A percentile compares a stretch with the other conserved stretches of the same genome.
phyloP scores from a whole-genome alignment of 1,140 invertebrate species.

The Cyrtorhinus lividipennis region DNA sequence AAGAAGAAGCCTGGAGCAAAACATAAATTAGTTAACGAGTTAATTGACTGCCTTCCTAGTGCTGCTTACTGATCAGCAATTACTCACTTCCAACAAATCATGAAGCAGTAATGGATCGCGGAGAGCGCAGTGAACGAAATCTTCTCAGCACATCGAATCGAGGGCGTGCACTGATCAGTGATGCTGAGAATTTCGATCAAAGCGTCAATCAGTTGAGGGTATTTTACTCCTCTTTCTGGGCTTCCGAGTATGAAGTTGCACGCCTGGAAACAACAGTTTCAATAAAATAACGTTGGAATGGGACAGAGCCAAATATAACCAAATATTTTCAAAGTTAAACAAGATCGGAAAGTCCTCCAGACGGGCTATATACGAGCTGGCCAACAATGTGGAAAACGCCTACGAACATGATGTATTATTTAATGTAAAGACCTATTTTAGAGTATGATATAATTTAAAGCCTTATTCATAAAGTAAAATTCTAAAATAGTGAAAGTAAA shows the following conservation, averaged over 20 bases:
- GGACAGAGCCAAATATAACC: conserved; percentile 12
- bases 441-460: no score
- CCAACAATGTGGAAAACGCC: no score
- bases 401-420: no score
- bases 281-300: no score
- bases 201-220: conserved; percentile 71
- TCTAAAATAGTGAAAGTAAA: no score
- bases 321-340: conserved; percentile 14
- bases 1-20: conserved; percentile 46
- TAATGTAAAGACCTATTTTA: no score
- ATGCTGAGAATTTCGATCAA: conserved; percentile 61
- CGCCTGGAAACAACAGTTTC: conserved; percentile 39
- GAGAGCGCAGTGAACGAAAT: conserved; percentile 53
- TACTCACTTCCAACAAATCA: conserved; percentile 60
- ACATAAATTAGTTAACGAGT: no score
- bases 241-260: conserved; percentile 85
- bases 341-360: not conserved
- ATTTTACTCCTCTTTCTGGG: conserved; percentile 69
- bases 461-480: no score
- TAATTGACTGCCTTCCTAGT: no score
- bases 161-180: conserved; percentile 41
- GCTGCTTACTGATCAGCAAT: conserved; percentile 12
- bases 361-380: no score
- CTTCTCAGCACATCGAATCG: conserved; percentile 35
- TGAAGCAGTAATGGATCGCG: conserved; percentile 82